Conservation (phyloP, 2,797 vertebrate genomes). For the Poecilia picta region DNA sequence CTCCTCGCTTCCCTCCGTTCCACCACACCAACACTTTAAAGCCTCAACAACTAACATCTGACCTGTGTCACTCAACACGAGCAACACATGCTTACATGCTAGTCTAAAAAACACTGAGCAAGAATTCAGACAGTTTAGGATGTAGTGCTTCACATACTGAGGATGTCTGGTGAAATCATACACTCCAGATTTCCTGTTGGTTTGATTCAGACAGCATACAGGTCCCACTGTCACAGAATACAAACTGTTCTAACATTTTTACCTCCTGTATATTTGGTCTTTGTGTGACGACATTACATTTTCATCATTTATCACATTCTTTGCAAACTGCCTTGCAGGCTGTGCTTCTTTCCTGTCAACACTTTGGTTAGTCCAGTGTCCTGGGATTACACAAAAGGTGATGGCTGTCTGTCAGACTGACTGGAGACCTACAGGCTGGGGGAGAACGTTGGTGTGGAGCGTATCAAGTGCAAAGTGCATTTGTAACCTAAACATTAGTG, state of each 20-base stretch:
- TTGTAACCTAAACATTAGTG: conserved; percentile 9
- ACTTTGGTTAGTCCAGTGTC: conserved; percentile 47
- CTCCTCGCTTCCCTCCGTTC: conserved; percentile 37
- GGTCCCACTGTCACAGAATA: neutral
- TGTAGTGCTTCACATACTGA: neutral
- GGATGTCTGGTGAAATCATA: neutral
- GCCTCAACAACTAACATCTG: conserved; percentile 57
- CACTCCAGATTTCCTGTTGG: neutral
- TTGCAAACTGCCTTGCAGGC: conserved; percentile 36
- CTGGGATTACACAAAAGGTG: conserved; percentile 58
- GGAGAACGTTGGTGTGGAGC: conserved; percentile 6
- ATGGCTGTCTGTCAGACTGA: conserved; percentile 58
- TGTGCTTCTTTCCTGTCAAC: conserved; percentile 70
- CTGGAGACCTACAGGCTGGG: conserved; percentile 9
- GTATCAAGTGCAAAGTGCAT: conserved; percentile 6
- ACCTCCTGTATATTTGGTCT: conserved; percentile 1
- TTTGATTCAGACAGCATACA: neutral
- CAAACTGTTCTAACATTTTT: neutral
- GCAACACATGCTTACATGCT: conserved; percentile 53
- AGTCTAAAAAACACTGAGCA: conserved; percentile 4
- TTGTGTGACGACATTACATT: conserved; percentile 53
- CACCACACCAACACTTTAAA: conserved; percentile 58
- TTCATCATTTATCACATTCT: conserved; percentile 61
- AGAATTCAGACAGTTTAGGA: conserved; percentile 1
- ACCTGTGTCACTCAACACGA: conserved; percentile 66